Base-by-base conservation (phyloP, 2,888 invertebrate genomes). In the Anorthoa munda region DNA sequence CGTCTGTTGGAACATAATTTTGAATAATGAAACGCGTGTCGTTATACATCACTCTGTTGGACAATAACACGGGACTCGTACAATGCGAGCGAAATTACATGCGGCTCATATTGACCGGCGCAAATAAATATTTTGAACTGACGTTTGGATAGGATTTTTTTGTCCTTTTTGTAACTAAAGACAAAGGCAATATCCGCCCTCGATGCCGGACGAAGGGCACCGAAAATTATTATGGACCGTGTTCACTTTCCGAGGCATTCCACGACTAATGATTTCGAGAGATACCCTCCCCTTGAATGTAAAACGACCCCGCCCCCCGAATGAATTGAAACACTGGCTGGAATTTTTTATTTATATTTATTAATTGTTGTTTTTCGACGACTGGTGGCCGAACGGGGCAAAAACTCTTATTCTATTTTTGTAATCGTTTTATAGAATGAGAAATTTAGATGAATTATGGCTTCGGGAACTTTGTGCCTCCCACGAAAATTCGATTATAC, bases 261-360 rank as follows among this genome's bases (percentile, higher is more conserved):
- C 94, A 88, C 90, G 91, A 91, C 95, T 96, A 96, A 96, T 96
- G 96, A 96, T 96, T 96, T 94, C 89, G 95, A 95, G 88, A 93
- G 90, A 94, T 94, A 95, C 85, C 96, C 96, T 95, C 96, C 96
- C 96, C 95, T 93, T 96, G 95, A 96, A 96, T 96, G 95, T 96
- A 95, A 95, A 95, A 90, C 92, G 94, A 92, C 94, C 86, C 95
- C 96, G 96, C 96, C 96, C 94, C 91, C 82, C 87, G 91, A 95
- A 95, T 95, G 95, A 95, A 95, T 95, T 96, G 96, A 96, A 96
- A 96, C 95, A 95, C 95, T 92, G 95, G 89, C 91, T 84, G 86
- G 89, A 84, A 79, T 87, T 90, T 92, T 94, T 95, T 92, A 90
- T 91, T 93, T 92, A 86, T 93, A 93, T 93, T 93, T 92, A 93